phyloP scores from a whole-genome alignment of 2,888 invertebrate species.

The Tipula confusa region DNA sequence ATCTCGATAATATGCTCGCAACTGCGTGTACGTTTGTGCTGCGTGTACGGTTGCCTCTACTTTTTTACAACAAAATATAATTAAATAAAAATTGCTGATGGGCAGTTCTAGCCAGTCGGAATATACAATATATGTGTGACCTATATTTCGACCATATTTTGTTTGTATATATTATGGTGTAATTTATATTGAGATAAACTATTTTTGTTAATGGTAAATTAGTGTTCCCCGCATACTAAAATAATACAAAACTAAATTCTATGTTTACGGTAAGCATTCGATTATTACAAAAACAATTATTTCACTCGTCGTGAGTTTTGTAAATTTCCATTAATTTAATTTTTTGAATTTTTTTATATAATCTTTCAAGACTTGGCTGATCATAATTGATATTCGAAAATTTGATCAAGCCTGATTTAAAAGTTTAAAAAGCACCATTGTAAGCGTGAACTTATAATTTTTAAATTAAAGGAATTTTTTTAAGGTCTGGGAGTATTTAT shows the following conservation, averaged over 20 bases:
- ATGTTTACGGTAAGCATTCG: not conserved
- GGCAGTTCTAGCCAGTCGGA: not conserved
- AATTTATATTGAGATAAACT: not conserved
- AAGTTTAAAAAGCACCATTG: too few species aligned
- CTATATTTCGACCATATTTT: not conserved
- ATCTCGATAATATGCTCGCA: not conserved
- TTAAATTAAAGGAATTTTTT: too few species aligned
- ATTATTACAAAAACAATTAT: not conserved
- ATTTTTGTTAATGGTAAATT: not conserved
- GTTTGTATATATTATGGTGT: not conserved
- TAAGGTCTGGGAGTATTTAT: too few species aligned
- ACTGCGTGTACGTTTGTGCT: not conserved
- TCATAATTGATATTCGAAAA: too few species aligned
- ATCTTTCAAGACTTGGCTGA: not conserved
- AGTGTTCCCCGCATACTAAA: not conserved
- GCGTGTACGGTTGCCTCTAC: not conserved
- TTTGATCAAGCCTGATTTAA: too few species aligned
- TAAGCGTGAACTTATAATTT: too few species aligned
- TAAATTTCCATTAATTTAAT: not conserved
- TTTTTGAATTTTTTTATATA: not conserved
- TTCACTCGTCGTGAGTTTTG: not conserved
- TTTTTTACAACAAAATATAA: not conserved
- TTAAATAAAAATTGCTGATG: not conserved
- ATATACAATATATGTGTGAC: not conserved
- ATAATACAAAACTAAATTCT: too few species aligned